phyloP scores from a whole-genome alignment of 1,140 invertebrate species.

The Pseudomyrmex flavicornis region DNA sequence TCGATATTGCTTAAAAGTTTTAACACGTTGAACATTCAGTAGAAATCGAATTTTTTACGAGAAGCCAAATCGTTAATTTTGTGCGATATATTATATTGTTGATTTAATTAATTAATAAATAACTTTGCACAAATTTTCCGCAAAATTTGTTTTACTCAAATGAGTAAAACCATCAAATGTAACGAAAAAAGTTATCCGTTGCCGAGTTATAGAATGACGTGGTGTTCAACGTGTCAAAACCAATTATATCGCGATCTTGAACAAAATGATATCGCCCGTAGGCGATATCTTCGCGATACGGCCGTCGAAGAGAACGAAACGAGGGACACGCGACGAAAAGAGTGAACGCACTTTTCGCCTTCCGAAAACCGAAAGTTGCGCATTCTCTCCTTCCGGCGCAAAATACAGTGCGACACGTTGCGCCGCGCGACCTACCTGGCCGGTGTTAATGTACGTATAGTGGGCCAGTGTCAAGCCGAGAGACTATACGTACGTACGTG shows the following conservation, averaged over 20 bases:
- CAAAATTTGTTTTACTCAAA: too few relatives aligned
- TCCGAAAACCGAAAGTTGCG: constrained; percentile 28
- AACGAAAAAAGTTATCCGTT: too few relatives aligned
- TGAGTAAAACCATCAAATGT: too few relatives aligned
- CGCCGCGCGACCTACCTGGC: constrained; percentile 56
- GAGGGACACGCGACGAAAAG: constrained; percentile 27
- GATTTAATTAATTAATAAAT: too few relatives aligned
- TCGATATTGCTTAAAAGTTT: too few relatives aligned
- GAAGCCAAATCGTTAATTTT: too few relatives aligned
- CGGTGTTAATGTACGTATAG: constrained; percentile 77
- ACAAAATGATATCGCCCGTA: neutral
- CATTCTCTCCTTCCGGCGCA: constrained; percentile 27
- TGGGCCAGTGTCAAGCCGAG: constrained; percentile 79
- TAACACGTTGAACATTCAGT: too few relatives aligned
- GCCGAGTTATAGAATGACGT: too few relatives aligned
- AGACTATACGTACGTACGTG: too few relatives aligned
- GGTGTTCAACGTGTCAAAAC: neutral
- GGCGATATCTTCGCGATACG: neutral
- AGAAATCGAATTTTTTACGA: too few relatives aligned
- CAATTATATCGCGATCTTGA: constrained; percentile 35
- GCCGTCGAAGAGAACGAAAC: neutral
- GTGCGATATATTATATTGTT: too few relatives aligned
- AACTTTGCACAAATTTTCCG: too few relatives aligned
- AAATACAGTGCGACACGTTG: neutral
- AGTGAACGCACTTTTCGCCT: constrained; percentile 67